Conservation (phyloP, 2,797 vertebrate species). For the Microcaecilia unicolor region DNA sequence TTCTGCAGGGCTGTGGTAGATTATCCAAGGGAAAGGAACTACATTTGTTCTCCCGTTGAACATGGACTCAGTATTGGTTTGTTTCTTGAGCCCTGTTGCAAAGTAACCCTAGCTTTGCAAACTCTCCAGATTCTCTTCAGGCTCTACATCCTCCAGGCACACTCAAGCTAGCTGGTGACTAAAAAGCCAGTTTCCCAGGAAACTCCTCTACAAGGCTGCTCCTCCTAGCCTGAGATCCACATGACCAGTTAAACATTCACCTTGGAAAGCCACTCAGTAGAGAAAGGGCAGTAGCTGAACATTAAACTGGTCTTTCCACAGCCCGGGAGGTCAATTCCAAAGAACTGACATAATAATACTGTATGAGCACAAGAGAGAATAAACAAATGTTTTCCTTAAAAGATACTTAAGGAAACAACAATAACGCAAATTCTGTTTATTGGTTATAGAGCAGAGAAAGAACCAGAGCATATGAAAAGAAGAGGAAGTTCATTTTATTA, state of each 20-base stretch:
- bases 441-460: no score
- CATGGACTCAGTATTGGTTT: background rate
- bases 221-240: constrained; percentile 8
- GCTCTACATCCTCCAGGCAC: constrained; percentile 1
- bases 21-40: no score
- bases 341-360: background rate
- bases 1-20: background rate
- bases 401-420: no score
- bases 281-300: background rate
- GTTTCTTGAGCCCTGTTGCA: background rate
- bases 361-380: background rate
- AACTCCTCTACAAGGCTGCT: background rate
- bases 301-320: background rate
- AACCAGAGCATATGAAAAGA: no score
- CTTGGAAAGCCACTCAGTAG: background rate
- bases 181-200: constrained; percentile 14
- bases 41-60: no score
- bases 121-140: background rate
- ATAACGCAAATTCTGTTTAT: no score
- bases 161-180: background rate
- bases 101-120: background rate
- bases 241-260: constrained; percentile 59
- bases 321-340: fast-evolving
- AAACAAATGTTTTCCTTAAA: no score
- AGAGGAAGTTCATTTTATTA: no score